phyloP scores from a whole-genome alignment of 2,888 invertebrate genomes.

The Acleris literana region DNA sequence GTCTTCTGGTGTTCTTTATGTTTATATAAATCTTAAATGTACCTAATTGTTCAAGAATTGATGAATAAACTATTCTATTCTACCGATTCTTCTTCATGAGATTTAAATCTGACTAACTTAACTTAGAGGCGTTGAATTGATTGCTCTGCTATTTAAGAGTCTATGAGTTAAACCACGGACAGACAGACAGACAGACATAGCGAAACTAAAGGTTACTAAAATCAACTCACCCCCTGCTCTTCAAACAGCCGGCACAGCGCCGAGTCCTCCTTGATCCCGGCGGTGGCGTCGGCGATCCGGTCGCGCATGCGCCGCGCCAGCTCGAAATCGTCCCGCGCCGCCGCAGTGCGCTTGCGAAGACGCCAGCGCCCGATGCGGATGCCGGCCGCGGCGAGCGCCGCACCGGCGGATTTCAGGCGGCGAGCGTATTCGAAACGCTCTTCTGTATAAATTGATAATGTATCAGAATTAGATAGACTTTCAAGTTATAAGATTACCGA shows the following conservation, averaged over 20 bases:
- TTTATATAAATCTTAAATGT: too few species aligned
- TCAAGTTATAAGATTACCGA: too few species aligned
- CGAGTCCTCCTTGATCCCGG: slow-evolving; percentile 89
- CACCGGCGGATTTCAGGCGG: slow-evolving; percentile 93
- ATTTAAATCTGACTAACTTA: too few species aligned
- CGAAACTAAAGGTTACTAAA: too few species aligned
- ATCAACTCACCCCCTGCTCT: slow-evolving; percentile 87
- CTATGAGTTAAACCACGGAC: too few species aligned
- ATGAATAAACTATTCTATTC: too few species aligned
- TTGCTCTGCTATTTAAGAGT: too few species aligned
- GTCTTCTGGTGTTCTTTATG: too few species aligned
- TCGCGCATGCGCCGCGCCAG: slow-evolving; percentile 94
- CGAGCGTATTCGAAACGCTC: slow-evolving; percentile 97
- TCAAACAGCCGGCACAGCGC: slow-evolving; percentile 91
- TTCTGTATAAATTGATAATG: slow-evolving; percentile 74
- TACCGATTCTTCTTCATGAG: too few species aligned
- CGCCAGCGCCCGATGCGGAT: slow-evolving; percentile 95
- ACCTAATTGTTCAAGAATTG: too few species aligned
- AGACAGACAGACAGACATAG: too few species aligned
- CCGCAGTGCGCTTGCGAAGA: slow-evolving; percentile 95
- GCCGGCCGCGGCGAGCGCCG: slow-evolving; percentile 92
- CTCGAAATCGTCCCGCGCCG: slow-evolving; percentile 96
- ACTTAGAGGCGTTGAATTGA: too few species aligned
- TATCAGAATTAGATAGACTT: neutral
- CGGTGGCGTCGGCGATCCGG: slow-evolving; percentile 93